Conservation (phyloP, 2,797 vertebrate species). For the Semaprochilodus insignis region DNA sequence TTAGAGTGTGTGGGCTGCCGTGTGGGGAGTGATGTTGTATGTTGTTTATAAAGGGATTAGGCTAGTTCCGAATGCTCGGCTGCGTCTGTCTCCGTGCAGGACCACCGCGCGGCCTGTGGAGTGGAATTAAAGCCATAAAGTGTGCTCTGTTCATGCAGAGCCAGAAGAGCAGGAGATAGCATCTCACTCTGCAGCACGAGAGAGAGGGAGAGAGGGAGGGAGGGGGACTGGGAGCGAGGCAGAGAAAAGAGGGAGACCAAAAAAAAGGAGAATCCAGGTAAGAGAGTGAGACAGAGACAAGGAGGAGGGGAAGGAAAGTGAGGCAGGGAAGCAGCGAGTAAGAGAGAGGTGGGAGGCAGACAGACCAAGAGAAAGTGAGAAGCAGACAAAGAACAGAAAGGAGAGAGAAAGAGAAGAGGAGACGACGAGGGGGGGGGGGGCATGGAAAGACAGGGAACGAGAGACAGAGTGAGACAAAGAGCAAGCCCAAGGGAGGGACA, state of each 20-base stretch:
- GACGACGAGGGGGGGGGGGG: too few relatives aligned
- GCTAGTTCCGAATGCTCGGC: neutral
- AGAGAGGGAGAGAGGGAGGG: neutral
- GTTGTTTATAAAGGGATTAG: slow-evolving; percentile 40
- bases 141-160: slow-evolving; percentile 29
- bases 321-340: neutral
- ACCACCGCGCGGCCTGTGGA: slow-evolving; percentile 34
- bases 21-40: slow-evolving; percentile 24
- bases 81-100: slow-evolving; percentile 10
- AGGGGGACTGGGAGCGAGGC: neutral
- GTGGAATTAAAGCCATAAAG: slow-evolving; percentile 49
- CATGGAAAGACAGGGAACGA: too few relatives aligned
- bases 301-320: too few relatives aligned
- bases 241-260: neutral
- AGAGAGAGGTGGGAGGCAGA: too few relatives aligned
- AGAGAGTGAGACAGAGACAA: neutral
- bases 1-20: slow-evolving; percentile 6
- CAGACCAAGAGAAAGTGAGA: too few relatives aligned
- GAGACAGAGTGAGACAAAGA: too few relatives aligned
- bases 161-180: slow-evolving; percentile 28
- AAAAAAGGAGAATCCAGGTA: neutral
- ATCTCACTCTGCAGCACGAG: slow-evolving; percentile 21
- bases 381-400: neutral
- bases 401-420: neutral
- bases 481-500: neutral